These are phyloP conservation scores for Clarias laeviceps DNA, from an alignment of 2,797 vertebrate genomes.

Conservation along the genomic window DNA sequence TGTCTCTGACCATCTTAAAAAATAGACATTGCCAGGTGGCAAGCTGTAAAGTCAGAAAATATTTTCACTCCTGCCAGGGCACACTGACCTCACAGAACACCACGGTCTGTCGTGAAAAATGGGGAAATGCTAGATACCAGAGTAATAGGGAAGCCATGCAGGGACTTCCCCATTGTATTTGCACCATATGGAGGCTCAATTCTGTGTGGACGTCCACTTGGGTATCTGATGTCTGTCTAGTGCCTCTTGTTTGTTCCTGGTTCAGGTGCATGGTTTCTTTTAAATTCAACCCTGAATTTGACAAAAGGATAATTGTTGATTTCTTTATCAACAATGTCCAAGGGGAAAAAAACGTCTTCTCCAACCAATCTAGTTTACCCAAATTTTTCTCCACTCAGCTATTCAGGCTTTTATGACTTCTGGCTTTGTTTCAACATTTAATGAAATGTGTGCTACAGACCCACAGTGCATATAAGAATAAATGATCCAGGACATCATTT, in stretches of 20 bases:
- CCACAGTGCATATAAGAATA: background rate
- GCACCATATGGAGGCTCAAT: background rate
- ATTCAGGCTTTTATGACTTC: background rate
- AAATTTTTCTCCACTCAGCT: background rate
- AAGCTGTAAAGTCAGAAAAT: background rate
- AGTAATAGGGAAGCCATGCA: constrained; percentile 16
- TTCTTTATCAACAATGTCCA: background rate
- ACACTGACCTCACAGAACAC: constrained; percentile 7
- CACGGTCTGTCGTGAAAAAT: background rate
- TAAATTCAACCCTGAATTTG: background rate
- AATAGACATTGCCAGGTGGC: constrained; percentile 11
- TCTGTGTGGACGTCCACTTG: background rate
- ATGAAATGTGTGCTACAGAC: background rate
- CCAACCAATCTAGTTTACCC: background rate
- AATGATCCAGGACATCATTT: background rate
- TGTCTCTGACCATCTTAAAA: background rate
- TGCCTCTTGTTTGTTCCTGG: background rate
- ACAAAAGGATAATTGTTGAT: background rate
- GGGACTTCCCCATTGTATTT: constrained; percentile 4
- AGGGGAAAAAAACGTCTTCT: background rate
- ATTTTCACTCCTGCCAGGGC: background rate
- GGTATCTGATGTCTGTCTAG: background rate
- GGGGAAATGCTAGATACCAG: background rate
- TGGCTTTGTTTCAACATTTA: background rate
- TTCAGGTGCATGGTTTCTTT: background rate